These are phyloP conservation scores for Capitulum mitella DNA, from an alignment of 2,888 invertebrate genomes.

Conservation along the genomic window DNA sequence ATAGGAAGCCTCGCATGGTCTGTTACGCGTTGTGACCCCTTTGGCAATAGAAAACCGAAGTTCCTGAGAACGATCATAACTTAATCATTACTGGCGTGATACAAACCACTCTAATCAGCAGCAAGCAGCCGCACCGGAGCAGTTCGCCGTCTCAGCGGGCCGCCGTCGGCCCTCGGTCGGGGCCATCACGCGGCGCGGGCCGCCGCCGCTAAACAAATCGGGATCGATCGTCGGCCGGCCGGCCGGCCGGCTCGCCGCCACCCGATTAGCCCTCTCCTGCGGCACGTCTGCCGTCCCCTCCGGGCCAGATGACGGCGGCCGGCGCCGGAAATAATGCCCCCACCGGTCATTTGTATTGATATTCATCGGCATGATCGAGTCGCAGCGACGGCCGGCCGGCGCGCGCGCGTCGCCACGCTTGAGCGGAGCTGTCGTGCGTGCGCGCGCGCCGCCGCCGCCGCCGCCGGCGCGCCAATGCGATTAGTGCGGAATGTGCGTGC, in stretches of 20 bases:
- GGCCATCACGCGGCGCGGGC: too few relatives aligned
- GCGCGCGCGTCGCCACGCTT: not conserved
- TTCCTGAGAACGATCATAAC: too few relatives aligned
- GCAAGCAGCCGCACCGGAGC: too few relatives aligned
- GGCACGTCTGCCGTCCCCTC: not conserved
- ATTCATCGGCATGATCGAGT: constrained; percentile 20
- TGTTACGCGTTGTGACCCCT: too few relatives aligned
- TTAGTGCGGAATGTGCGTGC: constrained; percentile 13
- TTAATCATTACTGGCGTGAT: too few relatives aligned
- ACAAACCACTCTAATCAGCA: too few relatives aligned
- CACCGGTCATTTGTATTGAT: constrained; percentile 22
- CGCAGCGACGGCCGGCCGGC: not conserved
- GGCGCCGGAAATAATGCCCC: constrained; percentile 17
- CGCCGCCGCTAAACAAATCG: not conserved
- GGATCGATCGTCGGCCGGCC: not conserved
- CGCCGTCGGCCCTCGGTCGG: too few relatives aligned
- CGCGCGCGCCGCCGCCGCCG: not conserved
- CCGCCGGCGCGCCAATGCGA: constrained; percentile 13
- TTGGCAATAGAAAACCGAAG: too few relatives aligned
- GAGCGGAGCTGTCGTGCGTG: too few relatives aligned
- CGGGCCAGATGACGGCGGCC: not conserved
- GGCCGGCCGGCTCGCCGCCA: not conserved
- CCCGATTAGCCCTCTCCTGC: not conserved
- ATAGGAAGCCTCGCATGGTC: too few relatives aligned
- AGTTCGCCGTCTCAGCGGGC: too few relatives aligned